Evolutionary conservation across 1,140 invertebrate genomes (phyloP).

Genomic region (Tigriopus japonicus): DNA sequence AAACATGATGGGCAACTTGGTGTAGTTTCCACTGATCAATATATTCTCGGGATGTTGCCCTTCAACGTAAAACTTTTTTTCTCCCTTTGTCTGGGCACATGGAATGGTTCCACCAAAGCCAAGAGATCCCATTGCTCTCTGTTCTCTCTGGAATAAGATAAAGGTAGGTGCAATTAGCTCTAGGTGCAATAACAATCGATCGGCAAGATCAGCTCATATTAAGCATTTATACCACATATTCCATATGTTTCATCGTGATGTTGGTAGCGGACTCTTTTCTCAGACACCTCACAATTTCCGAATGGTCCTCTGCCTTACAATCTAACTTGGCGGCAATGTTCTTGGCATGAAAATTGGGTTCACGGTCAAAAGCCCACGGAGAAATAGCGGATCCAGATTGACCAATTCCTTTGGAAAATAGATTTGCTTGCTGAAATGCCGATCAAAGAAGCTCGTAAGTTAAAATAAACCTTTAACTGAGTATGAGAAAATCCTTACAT

Average conservation of each 20-base stretch:
- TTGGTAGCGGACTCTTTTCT: background rate
- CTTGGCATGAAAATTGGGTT: background rate
- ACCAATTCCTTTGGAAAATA: constrained; percentile 5
- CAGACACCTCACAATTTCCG: background rate
- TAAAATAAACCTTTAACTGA: too few species aligned
- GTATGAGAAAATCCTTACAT: too few species aligned
- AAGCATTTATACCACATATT: background rate
- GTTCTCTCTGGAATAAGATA: background rate
- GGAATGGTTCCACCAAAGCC: constrained; percentile 13
- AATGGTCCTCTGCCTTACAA: background rate
- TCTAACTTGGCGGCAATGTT: background rate
- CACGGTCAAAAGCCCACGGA: constrained; percentile 8
- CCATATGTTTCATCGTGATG: background rate
- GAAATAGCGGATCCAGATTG: constrained; percentile 12
- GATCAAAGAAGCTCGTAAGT: too few species aligned
- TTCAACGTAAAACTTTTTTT: constrained; percentile 13
- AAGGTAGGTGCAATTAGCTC: background rate
- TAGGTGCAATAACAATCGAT: background rate
- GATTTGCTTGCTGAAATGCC: background rate
- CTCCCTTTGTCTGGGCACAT: background rate
- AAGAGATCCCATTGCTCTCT: background rate
- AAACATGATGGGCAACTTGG: constrained; percentile 11
- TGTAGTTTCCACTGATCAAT: constrained; percentile 7
- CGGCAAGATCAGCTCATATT: background rate
- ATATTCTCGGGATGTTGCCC: constrained; percentile 11